Evolutionary conservation across 2,888 invertebrate genomes (phyloP).

Genomic region (Meiosimyza decipiens): DNA sequence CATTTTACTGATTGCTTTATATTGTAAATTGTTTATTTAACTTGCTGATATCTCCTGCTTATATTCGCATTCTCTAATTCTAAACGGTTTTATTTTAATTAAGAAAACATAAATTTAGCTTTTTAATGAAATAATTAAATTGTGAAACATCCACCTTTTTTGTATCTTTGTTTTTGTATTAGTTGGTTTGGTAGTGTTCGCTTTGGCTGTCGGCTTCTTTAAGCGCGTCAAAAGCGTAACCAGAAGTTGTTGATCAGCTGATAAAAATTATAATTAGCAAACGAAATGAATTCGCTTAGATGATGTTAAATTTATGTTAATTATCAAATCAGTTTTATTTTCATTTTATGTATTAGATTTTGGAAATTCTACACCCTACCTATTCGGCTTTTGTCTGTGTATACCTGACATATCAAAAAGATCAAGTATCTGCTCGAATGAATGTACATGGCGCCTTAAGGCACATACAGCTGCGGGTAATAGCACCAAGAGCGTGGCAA

Average conservation of each 20-base stretch:
- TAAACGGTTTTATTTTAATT: slow-evolving; percentile 21
- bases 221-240: slow-evolving; percentile 26
- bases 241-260: slow-evolving; percentile 28
- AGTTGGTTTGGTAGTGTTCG: background rate
- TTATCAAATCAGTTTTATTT: slow-evolving; percentile 14
- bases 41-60: background rate
- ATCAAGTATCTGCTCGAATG: too few relatives aligned
- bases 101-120: slow-evolving; percentile 49
- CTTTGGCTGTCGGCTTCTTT: slow-evolving; percentile 1
- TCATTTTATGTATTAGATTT: background rate
- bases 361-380: background rate
- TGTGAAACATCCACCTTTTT: slow-evolving; percentile 46
- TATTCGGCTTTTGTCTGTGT: too few relatives aligned
- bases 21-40: too few relatives aligned
- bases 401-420: too few relatives aligned
- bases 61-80: slow-evolving; percentile 9
- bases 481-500: too few relatives aligned
- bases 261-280: slow-evolving; percentile 31
- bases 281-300: slow-evolving; percentile 4
- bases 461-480: too few relatives aligned
- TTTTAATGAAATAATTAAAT: slow-evolving; percentile 56
- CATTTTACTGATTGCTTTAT: too few relatives aligned
- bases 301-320: slow-evolving; percentile 13
- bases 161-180: background rate
- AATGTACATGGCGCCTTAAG: too few relatives aligned